Percentiles rank a stretch among this genome's conserved stretches.
phyloP scores from a whole-genome alignment of 1,140 invertebrate species.

The Microplitis demolitor region DNA sequence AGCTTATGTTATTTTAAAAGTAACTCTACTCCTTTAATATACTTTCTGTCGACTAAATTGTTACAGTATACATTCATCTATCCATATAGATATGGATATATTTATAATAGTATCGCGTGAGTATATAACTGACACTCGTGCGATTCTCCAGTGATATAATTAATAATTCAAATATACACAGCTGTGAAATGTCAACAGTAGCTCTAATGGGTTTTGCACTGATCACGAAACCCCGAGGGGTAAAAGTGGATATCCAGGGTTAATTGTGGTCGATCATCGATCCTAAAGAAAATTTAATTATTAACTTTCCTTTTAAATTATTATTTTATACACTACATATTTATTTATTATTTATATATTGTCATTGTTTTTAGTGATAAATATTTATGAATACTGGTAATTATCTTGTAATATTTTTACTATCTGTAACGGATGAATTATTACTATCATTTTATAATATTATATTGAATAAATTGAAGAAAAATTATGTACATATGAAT shows the following conservation, averaged over 20 bases:
- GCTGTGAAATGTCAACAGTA: conserved; percentile 6
- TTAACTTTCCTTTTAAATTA: not conserved
- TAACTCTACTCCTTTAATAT: not conserved
- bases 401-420: too few species aligned
- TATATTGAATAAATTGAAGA: not conserved
- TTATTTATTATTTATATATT: too few species aligned
- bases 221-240: conserved; percentile 18
- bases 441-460: too few species aligned
- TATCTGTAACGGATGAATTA: too few species aligned
- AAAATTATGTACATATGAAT: not conserved
- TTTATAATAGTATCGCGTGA: too few species aligned
- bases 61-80: not conserved
- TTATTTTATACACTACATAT: not conserved
- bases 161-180: conserved; percentile 14
- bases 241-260: not conserved
- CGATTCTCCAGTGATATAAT: conserved; percentile 11
- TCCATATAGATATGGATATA: too few species aligned
- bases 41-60: not conserved
- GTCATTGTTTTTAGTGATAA: too few species aligned
- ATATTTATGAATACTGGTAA: too few species aligned
- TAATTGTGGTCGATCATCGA: conserved; percentile 12
- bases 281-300: not conserved
- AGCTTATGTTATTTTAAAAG: not conserved
- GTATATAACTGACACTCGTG: not conserved
- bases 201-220: conserved; percentile 19